A percentile compares a stretch with the other conserved stretches of the same genome.
Evolutionary conservation across 2,888 invertebrate genomes (phyloP).

Genomic region (Pemphredon lugubris): DNA sequence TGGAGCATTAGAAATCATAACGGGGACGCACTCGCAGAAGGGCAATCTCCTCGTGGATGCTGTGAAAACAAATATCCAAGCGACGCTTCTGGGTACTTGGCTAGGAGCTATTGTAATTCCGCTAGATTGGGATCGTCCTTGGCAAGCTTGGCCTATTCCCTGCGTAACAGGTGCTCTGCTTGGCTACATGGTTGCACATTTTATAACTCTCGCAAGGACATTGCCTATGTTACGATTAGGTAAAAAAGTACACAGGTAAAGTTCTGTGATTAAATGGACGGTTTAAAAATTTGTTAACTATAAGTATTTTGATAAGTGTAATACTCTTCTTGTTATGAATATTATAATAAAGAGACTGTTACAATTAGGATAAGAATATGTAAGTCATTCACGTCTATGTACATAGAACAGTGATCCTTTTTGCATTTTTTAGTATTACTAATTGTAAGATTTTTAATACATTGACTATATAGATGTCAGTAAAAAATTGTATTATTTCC

Average conservation of each 20-base stretch:
- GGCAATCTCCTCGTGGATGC: constrained; percentile 81
- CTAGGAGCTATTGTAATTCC: constrained; percentile 92
- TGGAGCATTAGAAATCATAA: constrained; percentile 82
- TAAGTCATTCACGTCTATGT: no score
- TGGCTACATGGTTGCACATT: constrained; percentile 84
- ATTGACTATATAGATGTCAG: neutral
- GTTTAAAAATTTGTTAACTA: constrained; percentile 1
- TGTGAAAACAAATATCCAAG: constrained; percentile 83
- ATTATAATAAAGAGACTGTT: no score
- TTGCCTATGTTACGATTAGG: constrained; percentile 63
- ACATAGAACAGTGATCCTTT: no score
- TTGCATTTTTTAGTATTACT: no score
- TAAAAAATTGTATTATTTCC: neutral
- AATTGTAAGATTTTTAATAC: no score
- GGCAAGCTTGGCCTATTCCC: constrained; percentile 92
- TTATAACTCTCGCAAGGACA: constrained; percentile 82
- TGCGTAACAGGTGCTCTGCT: constrained; percentile 87
- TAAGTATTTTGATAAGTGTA: constrained; percentile 9
- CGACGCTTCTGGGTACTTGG: constrained; percentile 90
- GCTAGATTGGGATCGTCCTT: constrained; percentile 94
- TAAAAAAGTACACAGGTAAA: constrained; percentile 68
- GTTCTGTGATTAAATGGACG: neutral
- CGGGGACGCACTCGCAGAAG: constrained; percentile 82
- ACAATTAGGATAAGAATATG: no score
- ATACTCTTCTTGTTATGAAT: no score